Conservation (phyloP, 1,140 invertebrate species). For the Thaumetopoea pityocampa region DNA sequence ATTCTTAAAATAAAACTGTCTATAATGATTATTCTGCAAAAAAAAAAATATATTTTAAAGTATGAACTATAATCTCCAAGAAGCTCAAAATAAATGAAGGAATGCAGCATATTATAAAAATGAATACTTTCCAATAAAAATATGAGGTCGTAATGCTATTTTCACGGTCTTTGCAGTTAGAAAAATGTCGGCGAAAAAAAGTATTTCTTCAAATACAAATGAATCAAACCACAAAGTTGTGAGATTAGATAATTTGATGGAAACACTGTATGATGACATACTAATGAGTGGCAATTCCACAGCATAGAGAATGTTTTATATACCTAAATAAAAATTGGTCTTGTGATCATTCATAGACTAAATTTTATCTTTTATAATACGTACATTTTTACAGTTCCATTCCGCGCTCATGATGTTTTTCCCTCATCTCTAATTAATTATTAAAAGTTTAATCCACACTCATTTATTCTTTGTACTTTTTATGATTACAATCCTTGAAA, state of each 20-base stretch:
- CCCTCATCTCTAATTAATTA: constrained; percentile 29
- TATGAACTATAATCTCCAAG: constrained; percentile 15
- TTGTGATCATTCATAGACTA: constrained; percentile 30
- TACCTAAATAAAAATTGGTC: constrained; percentile 40
- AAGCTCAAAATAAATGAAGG: constrained; percentile 27
- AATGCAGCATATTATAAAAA: constrained; percentile 28
- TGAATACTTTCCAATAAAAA: constrained; percentile 23
- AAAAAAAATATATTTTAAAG: constrained; percentile 7
- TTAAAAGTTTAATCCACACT: constrained; percentile 37
- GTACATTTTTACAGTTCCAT: constrained; percentile 39
- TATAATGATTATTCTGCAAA: constrained; percentile 10
- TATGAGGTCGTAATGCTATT: constrained; percentile 1
- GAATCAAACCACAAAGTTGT: background rate
- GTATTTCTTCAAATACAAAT: background rate
- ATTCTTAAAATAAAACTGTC: constrained; percentile 8
- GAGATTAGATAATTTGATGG: constrained; percentile 11
- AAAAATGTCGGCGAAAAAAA: background rate
- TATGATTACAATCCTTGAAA: constrained; percentile 42
- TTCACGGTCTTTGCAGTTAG: constrained; percentile 1
- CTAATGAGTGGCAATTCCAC: constrained; percentile 42
- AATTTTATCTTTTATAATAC: constrained; percentile 36
- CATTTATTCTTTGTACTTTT: constrained; percentile 61
- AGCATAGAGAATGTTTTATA: constrained; percentile 27
- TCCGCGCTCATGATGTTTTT: constrained; percentile 31
- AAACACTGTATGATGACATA: constrained; percentile 24